These are phyloP conservation scores for Menidia beryllina DNA, from an alignment of 2,113 vertebrate genomes.

Conservation along the genomic window DNA sequence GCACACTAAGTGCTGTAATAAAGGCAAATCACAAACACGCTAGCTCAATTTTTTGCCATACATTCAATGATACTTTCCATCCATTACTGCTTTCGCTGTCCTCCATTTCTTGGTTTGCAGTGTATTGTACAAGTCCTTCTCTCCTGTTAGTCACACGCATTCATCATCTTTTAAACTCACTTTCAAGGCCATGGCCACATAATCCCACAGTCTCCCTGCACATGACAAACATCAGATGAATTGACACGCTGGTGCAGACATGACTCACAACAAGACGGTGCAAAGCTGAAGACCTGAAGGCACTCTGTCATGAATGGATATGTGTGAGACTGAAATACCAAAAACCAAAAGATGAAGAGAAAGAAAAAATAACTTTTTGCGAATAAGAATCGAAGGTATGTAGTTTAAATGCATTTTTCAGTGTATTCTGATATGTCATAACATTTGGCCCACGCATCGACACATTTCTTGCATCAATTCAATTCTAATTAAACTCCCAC, in stretches of 20 bases:
- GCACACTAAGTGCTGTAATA: neutral
- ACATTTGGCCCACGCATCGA: no score
- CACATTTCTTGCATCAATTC: no score
- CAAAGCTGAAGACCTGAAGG: neutral
- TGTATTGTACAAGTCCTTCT: constrained; percentile 11
- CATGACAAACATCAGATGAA: constrained; percentile 10
- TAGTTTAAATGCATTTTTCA: no score
- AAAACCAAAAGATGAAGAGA: no score
- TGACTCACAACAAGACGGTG: constrained; percentile 8
- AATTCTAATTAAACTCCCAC: no score
- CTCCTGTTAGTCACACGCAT: constrained; percentile 19
- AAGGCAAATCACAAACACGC: neutral
- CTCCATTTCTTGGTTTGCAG: neutral
- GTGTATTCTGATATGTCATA: no score
- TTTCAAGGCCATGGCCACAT: constrained; percentile 42
- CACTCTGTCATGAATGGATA: neutral
- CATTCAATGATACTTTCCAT: neutral
- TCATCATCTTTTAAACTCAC: constrained; percentile 23
- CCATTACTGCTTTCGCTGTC: constrained; percentile 1
- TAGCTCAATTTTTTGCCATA: neutral
- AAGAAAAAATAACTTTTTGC: no score
- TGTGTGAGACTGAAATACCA: neutral
- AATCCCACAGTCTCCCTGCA: constrained; percentile 26
- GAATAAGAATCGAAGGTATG: no score
- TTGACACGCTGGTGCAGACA: constrained; percentile 16